Conservation (phyloP, 2,888 invertebrate genomes). For the Microplitis manilae region DNA sequence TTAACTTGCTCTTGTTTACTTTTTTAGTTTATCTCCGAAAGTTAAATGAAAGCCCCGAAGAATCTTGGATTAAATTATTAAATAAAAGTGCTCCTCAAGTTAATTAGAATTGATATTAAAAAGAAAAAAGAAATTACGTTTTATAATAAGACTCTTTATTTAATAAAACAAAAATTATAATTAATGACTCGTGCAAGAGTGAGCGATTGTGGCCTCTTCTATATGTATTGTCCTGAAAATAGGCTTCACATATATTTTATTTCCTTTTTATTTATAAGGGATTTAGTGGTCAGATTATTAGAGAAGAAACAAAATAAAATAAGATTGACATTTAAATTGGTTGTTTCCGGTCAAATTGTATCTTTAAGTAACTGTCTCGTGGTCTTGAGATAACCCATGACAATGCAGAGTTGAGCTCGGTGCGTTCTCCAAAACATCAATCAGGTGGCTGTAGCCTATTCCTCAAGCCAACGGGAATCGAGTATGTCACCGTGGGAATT, state of each 20-base stretch:
- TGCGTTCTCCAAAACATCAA: conserved; percentile 55
- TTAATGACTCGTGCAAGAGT: too few species aligned
- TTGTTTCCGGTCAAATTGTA: conserved; percentile 19
- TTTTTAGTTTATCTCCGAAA: neutral
- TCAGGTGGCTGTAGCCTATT: conserved; percentile 55
- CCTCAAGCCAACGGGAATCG: conserved; percentile 52
- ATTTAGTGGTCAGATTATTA: neutral
- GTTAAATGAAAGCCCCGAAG: too few species aligned
- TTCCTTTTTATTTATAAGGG: neutral
- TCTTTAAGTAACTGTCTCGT: conserved; percentile 29
- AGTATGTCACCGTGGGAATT: conserved; percentile 61
- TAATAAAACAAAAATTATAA: too few species aligned
- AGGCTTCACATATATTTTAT: too few species aligned
- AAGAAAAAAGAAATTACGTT: too few species aligned
- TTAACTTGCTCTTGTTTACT: neutral
- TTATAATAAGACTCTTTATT: too few species aligned
- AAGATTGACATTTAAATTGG: conserved; percentile 5
- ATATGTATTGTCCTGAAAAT: too few species aligned
- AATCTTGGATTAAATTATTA: too few species aligned
- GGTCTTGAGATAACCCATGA: conserved; percentile 21
- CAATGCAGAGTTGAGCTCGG: conserved; percentile 11
- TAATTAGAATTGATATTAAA: too few species aligned
- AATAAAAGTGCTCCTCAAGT: too few species aligned
- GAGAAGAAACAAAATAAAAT: neutral
- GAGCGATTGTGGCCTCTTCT: too few species aligned